Evolutionary conservation across 2,113 vertebrate species (phyloP).

Genomic region (Cavia porcellus): DNA sequence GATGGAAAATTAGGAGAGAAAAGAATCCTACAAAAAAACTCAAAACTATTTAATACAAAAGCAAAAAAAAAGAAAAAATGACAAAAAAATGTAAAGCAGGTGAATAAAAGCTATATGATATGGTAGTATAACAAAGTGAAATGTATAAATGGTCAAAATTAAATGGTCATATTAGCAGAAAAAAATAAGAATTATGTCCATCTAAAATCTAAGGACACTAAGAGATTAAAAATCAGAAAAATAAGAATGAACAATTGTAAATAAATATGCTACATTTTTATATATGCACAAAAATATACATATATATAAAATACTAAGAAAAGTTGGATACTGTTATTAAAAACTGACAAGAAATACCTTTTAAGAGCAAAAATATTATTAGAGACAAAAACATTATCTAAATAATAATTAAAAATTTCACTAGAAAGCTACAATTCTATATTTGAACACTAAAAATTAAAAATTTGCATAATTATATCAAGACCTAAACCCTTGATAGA

Average conservation of each 20-base stretch:
- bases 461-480: not conserved
- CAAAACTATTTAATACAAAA: not conserved
- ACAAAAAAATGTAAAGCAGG: not conserved
- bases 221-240: conserved; percentile 1
- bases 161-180: not conserved
- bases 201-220: not conserved
- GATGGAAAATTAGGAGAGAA: not conserved
- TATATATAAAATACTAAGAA: not conserved
- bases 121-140: not conserved
- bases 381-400: conserved; percentile 10
- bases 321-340: not conserved
- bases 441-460: conserved; percentile 35
- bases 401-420: conserved; percentile 25
- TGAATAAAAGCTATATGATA: not conserved
- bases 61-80: not conserved
- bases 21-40: not conserved
- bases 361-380: not conserved
- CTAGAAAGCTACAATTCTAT: not conserved
- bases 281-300: not conserved
- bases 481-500: not conserved
- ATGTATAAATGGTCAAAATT: not conserved
- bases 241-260: not conserved
- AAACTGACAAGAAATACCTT: conserved; percentile 3
- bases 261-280: not conserved
- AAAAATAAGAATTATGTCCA: conserved; percentile 13